phyloP scores from a whole-genome alignment of 2,888 invertebrate species.

The Beris morrisii region DNA sequence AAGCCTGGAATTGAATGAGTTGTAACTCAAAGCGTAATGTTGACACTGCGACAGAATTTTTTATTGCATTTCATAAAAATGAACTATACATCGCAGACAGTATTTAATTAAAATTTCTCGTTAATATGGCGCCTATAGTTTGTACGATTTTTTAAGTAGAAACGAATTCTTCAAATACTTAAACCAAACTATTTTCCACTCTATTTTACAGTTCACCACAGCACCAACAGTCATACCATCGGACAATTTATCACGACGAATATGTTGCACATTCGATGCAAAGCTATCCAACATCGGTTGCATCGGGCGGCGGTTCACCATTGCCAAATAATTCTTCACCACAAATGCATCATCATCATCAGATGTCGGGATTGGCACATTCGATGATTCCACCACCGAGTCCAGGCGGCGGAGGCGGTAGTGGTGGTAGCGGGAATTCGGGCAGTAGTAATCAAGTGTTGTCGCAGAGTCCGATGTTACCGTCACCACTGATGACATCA shows the following conservation, averaged over 20 bases:
- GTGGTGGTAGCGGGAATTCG: conserved; percentile 35
- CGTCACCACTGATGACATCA: conserved; percentile 46
- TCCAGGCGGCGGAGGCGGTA: conserved; percentile 34
- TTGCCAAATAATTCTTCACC: conserved; percentile 37
- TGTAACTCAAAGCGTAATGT: too few species aligned
- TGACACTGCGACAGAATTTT: too few species aligned
- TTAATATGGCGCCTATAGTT: too few species aligned
- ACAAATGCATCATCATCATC: conserved; percentile 37
- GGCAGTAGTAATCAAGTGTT: conserved; percentile 34
- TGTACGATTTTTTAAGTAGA: too few species aligned
- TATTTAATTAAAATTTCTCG: too few species aligned
- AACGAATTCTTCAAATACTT: too few species aligned
- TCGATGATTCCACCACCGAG: conserved; percentile 39
- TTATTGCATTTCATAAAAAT: too few species aligned
- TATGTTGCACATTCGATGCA: conserved; percentile 37
- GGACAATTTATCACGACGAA: conserved; percentile 39
- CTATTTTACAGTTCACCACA: conserved; percentile 36
- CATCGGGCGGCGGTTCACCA: conserved; percentile 33
- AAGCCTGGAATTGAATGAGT: too few species aligned
- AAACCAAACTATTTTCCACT: conserved; percentile 1
- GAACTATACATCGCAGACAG: too few species aligned
- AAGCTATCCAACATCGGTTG: conserved; percentile 27
- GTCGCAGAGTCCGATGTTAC: conserved; percentile 43
- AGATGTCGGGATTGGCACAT: conserved; percentile 35
- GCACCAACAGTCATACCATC: conserved; percentile 37